Evolutionary conservation across 2,113 vertebrate species (phyloP).

Genomic region (Orycteropus afer): DNA sequence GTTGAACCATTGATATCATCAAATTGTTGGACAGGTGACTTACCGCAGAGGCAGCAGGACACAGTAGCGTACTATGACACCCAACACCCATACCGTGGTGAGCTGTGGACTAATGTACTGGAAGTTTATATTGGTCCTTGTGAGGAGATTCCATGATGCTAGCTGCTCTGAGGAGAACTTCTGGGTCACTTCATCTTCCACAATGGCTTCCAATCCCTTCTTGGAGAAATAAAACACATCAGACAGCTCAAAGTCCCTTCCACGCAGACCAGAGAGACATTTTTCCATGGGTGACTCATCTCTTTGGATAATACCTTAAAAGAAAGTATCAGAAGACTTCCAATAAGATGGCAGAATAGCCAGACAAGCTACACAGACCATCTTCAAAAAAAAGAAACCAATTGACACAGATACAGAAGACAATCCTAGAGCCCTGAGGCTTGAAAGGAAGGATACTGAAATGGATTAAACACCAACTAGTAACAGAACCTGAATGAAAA

Average conservation of each 20-base stretch:
- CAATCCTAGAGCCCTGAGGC: too few relatives aligned
- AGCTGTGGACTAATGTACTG: constrained; percentile 93
- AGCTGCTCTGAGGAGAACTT: constrained; percentile 97
- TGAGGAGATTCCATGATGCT: constrained; percentile 97
- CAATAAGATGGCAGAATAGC: too few relatives aligned
- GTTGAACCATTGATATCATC: too few relatives aligned
- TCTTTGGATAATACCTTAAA: constrained; percentile 95
- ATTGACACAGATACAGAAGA: too few relatives aligned
- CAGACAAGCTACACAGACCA: too few relatives aligned
- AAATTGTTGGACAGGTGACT: too few relatives aligned
- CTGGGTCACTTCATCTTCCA: constrained; percentile 96
- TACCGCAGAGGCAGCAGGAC: constrained; percentile 93
- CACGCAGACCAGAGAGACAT: constrained; percentile 88
- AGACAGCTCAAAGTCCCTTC: constrained; percentile 89
- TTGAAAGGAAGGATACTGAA: too few relatives aligned
- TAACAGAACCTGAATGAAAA: too few relatives aligned
- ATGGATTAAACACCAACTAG: too few relatives aligned
- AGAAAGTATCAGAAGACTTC: too few relatives aligned
- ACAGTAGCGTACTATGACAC: constrained; percentile 93
- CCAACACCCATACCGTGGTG: constrained; percentile 93
- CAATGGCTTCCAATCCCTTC: constrained; percentile 94
- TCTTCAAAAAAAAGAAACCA: too few relatives aligned
- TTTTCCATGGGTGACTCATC: constrained; percentile 92
- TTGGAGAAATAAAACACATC: constrained; percentile 95
- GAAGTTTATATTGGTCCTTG: constrained; percentile 96